phyloP scores from a whole-genome alignment of 2,888 invertebrate species.

The Hermodice carunculata region DNA sequence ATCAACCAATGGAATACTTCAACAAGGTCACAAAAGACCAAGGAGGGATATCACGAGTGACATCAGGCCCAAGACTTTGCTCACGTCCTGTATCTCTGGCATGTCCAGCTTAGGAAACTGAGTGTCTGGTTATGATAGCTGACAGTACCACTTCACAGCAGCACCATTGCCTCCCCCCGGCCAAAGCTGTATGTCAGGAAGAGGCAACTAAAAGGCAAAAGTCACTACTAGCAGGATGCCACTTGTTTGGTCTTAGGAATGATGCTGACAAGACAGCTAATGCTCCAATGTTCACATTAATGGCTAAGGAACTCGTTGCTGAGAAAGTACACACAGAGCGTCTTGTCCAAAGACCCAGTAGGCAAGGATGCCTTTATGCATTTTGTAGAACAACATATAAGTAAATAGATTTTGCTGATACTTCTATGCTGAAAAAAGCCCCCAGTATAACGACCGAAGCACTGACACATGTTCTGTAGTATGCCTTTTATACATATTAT shows the following conservation, averaged over 20 bases:
- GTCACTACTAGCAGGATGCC: not conserved
- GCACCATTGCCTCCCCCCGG: slow-evolving; percentile 7
- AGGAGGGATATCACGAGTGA: slow-evolving; percentile 25
- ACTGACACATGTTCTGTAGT: no score
- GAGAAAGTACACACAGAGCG: slow-evolving; percentile 2
- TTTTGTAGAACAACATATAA: no score
- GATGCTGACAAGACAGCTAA: not conserved
- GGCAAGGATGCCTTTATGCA: no score
- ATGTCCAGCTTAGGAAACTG: slow-evolving; percentile 23
- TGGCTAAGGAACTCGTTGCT: slow-evolving; percentile 19
- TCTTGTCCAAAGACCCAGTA: slow-evolving; percentile 3
- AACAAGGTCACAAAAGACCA: slow-evolving; percentile 18
- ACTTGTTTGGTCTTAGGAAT: not conserved
- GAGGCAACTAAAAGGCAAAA: not conserved
- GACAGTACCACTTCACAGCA: not conserved
- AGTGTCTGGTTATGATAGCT: slow-evolving; percentile 1
- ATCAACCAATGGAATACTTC: slow-evolving; percentile 24
- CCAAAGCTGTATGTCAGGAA: not conserved
- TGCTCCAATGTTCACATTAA: slow-evolving; percentile 14
- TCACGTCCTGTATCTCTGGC: slow-evolving; percentile 24
- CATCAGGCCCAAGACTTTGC: slow-evolving; percentile 8
- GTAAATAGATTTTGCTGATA: no score
- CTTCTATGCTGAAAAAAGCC: no score
- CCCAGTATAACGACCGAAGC: no score
- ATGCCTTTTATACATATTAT: no score